Evolutionary conservation across 2,113 vertebrate genomes (phyloP), one percentile per base, ranked within the genome.

Genomic region (Caranx melampygus): DNA sequence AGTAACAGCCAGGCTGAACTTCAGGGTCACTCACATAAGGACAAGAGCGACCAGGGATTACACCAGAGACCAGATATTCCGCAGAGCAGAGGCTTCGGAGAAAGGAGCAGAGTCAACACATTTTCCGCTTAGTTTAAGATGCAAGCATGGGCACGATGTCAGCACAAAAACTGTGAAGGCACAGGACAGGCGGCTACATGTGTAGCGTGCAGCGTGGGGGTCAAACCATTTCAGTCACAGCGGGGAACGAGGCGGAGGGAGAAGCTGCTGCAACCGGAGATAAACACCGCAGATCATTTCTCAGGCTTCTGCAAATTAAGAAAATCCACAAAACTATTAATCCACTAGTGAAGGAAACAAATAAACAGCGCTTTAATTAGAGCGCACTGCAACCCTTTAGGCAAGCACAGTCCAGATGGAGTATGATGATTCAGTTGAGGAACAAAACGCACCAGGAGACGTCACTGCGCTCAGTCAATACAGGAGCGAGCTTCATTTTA

Each of bases 101-200:
- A 85, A 90, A 91, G 58, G 57, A 81, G 89, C 79, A 10, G 67
- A 82, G 79, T 93, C 83, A 47, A 88, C 92, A 86, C 68, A 89
- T 91, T 93, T 91, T 81, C 63, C 11, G 34, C 87, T 87, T 82
- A 82, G 63, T 89, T 90, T 83, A 90, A 91, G 77, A 91, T 83
- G 88, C 62, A 75, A 47, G 79, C 57, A 47, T 7, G 62, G 66
- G 60, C 86, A 58, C 15, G 8, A 61, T 51, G 59, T 90, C 87
- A 88, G 87, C 90, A 84, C 64, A 67, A 87, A 70, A 70, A 31
- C 78, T 8, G 44, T 0, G 61, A 59, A 37, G 47, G 55, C 61
- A 84, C 51, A 37, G 59, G 26, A 79, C 34, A 42, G 55, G 63
- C 66, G 21, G 37, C 59, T 55, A 63, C 67, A 83, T 31, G 65